Base-by-base conservation (phyloP, 2,797 vertebrate genomes). In the Paratrypauchen microcephalus region DNA sequence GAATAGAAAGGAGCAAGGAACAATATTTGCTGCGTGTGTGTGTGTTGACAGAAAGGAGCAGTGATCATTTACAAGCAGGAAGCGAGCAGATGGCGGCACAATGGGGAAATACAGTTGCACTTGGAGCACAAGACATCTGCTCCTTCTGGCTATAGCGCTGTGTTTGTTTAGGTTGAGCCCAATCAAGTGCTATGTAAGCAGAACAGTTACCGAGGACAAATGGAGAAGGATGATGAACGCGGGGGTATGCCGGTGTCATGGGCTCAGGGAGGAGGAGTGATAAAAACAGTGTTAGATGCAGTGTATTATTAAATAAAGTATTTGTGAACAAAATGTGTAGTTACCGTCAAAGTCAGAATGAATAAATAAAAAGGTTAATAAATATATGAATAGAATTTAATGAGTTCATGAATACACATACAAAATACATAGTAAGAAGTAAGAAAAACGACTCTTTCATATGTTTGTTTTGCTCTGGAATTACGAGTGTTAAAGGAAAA, bases 11-110 rank as follows among this genome's bases (percentile, higher is more conserved):
- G 66, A 77, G 23, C 19, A 21, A 19, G 48, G 45, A 81, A 69
- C 63, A 63, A 30, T 69, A 79, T 64, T 71, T 73, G 54, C 13
- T 1, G 48, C 6, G 48, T 68, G 66, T 66, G 67, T 4, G 70
- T 76, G 52, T 80, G 73, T 80, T 74, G 77, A 85, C 82, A 71
- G 73, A 72, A 70, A 76, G 81, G 70, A 80, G 78, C 45, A 70
- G 41, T 63, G 74, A 80, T 86, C 76, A 61, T 79, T 86, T 78
- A 77, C 72, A 65, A 71, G 30, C 41, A 73, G 54, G 52, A n/a
- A 50, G 23, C 77, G 65, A 78, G 80, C 74, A 86, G 71, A 78
- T 71, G 75, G 79, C 32, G 72, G 36, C 69, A 72, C 72, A 57
- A 70, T 69, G 54, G 76, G 75, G 70, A 71, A 84, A 71, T 66